These are phyloP conservation scores for Cantharis rustica DNA, from an alignment of 2,888 invertebrate species.

Conservation along the genomic window DNA sequence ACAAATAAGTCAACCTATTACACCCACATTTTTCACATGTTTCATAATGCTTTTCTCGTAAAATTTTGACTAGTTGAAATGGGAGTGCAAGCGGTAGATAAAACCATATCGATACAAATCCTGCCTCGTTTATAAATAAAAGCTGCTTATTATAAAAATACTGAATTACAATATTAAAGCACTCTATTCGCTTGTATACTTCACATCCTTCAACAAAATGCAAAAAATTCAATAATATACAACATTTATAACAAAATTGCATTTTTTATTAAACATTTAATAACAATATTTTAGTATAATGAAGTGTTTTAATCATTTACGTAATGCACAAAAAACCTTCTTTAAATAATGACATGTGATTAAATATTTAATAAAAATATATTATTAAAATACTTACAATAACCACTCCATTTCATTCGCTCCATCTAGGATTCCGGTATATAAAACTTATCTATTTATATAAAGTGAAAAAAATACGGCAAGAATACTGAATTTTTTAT, in stretches of 20 bases:
- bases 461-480: conserved; percentile 15
- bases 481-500: conserved; percentile 19
- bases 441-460: conserved; percentile 3
- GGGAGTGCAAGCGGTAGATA: neutral
- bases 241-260: neutral
- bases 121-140: conserved; percentile 28
- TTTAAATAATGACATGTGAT: conserved; percentile 3
- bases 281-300: conserved; percentile 7
- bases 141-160: conserved; percentile 25
- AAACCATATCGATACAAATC: neutral
- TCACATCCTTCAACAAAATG: conserved; percentile 3
- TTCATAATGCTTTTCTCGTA: neutral
- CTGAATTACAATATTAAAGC: conserved; percentile 31
- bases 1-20: conserved; percentile 29
- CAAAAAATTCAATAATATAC: conserved; percentile 1
- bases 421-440: neutral
- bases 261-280: conserved; percentile 20
- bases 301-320: neutral
- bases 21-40: neutral
- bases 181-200: conserved; percentile 11
- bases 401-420: conserved; percentile 10
- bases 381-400: neutral
- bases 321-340: neutral
- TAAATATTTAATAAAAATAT: conserved; percentile 19
- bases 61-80: neutral